These are phyloP conservation scores for Scomber scombrus DNA, from an alignment of 2,113 vertebrate genomes.

Conservation along the genomic window DNA sequence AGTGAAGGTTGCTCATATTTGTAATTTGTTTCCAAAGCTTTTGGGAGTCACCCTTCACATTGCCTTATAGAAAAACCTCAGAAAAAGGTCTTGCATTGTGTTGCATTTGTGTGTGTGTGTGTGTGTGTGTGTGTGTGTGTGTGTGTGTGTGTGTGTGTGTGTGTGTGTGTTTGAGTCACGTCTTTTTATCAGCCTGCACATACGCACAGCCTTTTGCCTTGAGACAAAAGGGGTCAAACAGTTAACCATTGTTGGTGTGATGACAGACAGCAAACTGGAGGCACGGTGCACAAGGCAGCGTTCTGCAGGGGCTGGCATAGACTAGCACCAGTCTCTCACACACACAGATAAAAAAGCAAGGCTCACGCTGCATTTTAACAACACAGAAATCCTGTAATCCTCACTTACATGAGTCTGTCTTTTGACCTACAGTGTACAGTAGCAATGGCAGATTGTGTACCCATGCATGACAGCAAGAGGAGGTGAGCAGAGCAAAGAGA, in stretches of 20 bases:
- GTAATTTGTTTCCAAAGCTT: constrained; percentile 21
- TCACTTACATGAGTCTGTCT: constrained; percentile 42
- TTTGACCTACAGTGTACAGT: constrained; percentile 53
- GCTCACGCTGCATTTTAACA: constrained; percentile 9
- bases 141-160: constrained; percentile 37
- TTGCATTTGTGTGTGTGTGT: constrained; percentile 24
- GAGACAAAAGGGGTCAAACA: constrained; percentile 77
- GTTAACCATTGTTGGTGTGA: constrained; percentile 75
- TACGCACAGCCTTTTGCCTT: constrained; percentile 56
- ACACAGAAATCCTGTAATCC: constrained; percentile 47
- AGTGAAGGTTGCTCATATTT: constrained; percentile 12
- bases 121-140: constrained; percentile 23
- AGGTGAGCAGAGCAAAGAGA: constrained; percentile 5
- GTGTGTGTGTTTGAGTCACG: constrained; percentile 31
- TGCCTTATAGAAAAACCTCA: constrained; percentile 21
- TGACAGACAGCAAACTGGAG: constrained; percentile 65
- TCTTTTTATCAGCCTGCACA: constrained; percentile 67
- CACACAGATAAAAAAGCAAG: background rate
- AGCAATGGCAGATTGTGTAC: constrained; percentile 42
- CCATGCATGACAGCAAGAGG: constrained; percentile 41
- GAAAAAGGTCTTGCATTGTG: constrained; percentile 49
- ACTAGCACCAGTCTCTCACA: constrained; percentile 59
- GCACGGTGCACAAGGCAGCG: constrained; percentile 73
- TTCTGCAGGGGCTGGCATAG: constrained; percentile 70
- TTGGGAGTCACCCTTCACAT: constrained; percentile 28